These are phyloP conservation scores for Drosophila nr. fundita DNA, from an alignment of 2,888 invertebrate genomes.

Conservation along the genomic window DNA sequence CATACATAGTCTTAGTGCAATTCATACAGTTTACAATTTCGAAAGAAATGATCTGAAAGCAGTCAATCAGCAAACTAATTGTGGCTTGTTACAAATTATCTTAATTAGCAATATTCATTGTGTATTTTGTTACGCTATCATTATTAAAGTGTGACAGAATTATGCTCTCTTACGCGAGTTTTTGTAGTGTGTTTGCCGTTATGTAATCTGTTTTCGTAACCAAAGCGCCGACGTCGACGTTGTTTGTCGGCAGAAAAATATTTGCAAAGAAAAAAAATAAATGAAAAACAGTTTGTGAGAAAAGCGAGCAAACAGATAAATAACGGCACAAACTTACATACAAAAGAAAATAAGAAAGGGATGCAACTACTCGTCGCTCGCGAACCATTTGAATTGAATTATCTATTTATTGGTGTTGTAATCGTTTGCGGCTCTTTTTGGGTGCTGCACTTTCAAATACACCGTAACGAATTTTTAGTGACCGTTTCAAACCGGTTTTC, in stretches of 20 bases:
- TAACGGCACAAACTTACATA: conserved; percentile 40
- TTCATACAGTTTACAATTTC: conserved; percentile 2
- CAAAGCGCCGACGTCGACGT: conserved; percentile 58
- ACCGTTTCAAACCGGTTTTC: conserved; percentile 60
- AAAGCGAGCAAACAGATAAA: conserved; percentile 61
- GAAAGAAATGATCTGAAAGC: not conserved
- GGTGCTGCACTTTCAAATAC: conserved; percentile 57
- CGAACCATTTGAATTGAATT: conserved; percentile 43
- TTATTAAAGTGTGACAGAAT: conserved; percentile 33
- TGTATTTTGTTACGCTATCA: conserved; percentile 28
- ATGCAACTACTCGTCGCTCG: conserved; percentile 31
- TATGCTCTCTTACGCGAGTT: conserved; percentile 48
- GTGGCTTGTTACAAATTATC: not conserved
- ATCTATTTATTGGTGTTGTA: conserved; percentile 30
- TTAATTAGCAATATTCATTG: conserved; percentile 30
- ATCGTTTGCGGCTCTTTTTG: conserved; percentile 3
- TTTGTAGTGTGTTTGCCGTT: conserved; percentile 50
- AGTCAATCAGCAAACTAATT: not conserved
- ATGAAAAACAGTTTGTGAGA: conserved; percentile 53
- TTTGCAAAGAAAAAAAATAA: conserved; percentile 38
- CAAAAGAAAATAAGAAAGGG: conserved; percentile 28
- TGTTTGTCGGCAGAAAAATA: conserved; percentile 28
- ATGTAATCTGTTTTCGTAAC: conserved; percentile 81
- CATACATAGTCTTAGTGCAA: conserved; percentile 19
- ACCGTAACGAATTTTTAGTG: conserved; percentile 34